Evolutionary conservation across 2,797 vertebrate species (phyloP), one percentile per base, ranked within the genome.

Genomic region (Sphaeramia orbicularis): DNA sequence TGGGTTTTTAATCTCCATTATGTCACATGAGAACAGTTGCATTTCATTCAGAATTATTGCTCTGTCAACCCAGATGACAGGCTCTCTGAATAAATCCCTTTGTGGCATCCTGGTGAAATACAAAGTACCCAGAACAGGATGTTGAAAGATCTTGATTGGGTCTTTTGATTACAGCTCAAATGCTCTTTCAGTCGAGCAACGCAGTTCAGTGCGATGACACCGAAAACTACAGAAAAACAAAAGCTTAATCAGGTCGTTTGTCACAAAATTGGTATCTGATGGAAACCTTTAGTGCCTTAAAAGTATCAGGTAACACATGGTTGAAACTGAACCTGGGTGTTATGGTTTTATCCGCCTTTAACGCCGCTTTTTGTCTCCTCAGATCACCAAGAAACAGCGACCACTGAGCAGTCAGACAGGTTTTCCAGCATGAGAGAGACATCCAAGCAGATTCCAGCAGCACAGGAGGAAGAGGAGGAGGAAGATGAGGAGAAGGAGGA

Each of bases 351-450:
- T 14, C 54, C 50, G 42, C 42, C 19, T 65, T 6, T 87, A 36
- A 85, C 61, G 1, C 41, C 12, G 4, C 9, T 37, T 14, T 71
- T 58, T 80, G 13, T 65, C 56, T 76, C 80, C 66, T 51, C 83
- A 93, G 93, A 90, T 72, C 81, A 86, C 55, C 89, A 85, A 21
- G 91, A 86, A 59, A 84, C 72, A 12, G 44, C 67, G 4, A 52
- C 76, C 36, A 55, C 59, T 4, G 87, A 79, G 48, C 82, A 71
- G 27, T 49, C 87, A 10, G 89, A 61, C 60, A 87, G 52, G 64
- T 54, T 84, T 18, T 75, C 82, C 65, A 69, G 42, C 10, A 44
- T 83, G 71, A 86, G 62, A 65, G 88, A 84, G 62, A 67, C 41
- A 1, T 48, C 49, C 53, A 84, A 71, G 70, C 71, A 81, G 67